These are phyloP conservation scores for Drosophila gaucha DNA, from an alignment of 2,888 invertebrate species.

Conservation along the genomic window DNA sequence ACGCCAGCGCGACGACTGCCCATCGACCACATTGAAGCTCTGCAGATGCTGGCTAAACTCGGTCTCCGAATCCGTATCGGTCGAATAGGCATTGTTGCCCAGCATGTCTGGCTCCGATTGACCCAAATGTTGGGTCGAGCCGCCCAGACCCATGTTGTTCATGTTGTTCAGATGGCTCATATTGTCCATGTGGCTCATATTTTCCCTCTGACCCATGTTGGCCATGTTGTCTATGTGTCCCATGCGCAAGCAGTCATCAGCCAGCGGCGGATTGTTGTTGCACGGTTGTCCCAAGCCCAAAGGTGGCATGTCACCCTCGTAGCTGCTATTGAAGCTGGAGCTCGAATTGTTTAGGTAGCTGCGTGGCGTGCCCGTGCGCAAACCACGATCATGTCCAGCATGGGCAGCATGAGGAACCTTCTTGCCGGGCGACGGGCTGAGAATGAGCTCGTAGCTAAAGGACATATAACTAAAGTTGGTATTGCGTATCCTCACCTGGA, in stretches of 20 bases:
- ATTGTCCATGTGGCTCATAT: not conserved
- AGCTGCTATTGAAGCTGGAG: conserved; percentile 56
- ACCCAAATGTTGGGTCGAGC: not conserved
- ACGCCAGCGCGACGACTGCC: conserved; percentile 11
- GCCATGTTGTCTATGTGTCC: not conserved
- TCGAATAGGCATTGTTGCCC: not conserved
- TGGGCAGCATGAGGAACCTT: not conserved
- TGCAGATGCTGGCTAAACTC: conserved; percentile 45
- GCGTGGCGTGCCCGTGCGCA: conserved; percentile 29
- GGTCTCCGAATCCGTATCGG: conserved; percentile 75
- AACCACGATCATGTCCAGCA: conserved; percentile 17
- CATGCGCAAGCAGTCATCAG: not conserved
- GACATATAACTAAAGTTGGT: not conserved
- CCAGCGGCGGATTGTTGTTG: not conserved
- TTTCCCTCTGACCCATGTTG: not conserved
- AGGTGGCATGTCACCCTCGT: conserved; percentile 68
- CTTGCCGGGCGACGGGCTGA: not conserved
- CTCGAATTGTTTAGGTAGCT: not conserved
- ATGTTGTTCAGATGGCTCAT: not conserved
- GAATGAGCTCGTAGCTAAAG: no score
- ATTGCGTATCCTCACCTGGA: conserved; percentile 5
- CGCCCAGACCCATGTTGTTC: not conserved
- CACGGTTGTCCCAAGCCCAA: not conserved
- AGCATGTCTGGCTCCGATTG: not conserved
- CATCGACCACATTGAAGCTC: not conserved